Conservation (phyloP, 2,888 invertebrate species). For the Pediacus dermestoides region DNA sequence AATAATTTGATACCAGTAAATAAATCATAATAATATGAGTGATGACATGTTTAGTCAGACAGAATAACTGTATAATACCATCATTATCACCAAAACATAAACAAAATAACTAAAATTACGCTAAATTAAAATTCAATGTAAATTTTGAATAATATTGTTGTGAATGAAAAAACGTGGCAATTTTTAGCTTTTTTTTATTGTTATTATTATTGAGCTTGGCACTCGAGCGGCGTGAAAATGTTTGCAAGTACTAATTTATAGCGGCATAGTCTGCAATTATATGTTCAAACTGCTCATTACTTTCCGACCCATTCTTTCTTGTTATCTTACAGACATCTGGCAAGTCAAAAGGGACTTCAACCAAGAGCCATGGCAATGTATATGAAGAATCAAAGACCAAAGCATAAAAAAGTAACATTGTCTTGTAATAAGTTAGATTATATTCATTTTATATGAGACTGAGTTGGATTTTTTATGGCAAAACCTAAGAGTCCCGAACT, state of each 20-base stretch:
- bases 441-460: too few species aligned
- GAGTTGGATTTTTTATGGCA: too few species aligned
- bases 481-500: too few species aligned
- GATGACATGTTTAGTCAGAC: conserved; percentile 1
- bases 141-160: conserved; percentile 24
- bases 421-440: too few species aligned
- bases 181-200: conserved; percentile 3
- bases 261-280: conserved; percentile 41
- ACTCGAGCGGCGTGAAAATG: conserved; percentile 22
- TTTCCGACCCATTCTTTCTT: conserved; percentile 12
- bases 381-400: too few species aligned
- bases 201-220: conserved; percentile 8
- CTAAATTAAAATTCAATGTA: conserved; percentile 28
- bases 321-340: conserved; percentile 8
- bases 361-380: too few species aligned
- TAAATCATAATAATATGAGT: not conserved
- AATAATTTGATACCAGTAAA: not conserved
- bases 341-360: too few species aligned
- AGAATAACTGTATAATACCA: conserved; percentile 2
- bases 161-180: conserved; percentile 14
- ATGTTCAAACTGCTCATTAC: conserved; percentile 38
- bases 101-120: conserved; percentile 20
- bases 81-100: not conserved
- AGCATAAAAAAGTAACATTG: too few species aligned
- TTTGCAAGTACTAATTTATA: conserved; percentile 41